Evolutionary conservation across 2,888 invertebrate genomes (phyloP).

Genomic region (Opisthograptis luteolata): DNA sequence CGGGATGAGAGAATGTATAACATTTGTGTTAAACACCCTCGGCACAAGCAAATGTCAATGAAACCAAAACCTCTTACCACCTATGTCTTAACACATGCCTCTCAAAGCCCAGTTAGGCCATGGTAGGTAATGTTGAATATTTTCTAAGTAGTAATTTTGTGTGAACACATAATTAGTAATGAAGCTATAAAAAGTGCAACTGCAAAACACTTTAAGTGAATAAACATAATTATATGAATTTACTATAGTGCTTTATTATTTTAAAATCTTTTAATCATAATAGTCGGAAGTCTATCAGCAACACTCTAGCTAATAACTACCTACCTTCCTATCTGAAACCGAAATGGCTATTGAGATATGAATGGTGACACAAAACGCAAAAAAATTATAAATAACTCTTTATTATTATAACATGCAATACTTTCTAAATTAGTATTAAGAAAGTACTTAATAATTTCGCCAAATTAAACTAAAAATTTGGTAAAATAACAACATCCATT

Average conservation of each 20-base stretch:
- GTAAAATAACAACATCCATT: no score
- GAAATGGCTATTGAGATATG: slow-evolving; percentile 1
- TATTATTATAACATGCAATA: slow-evolving; percentile 20
- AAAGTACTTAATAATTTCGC: not conserved
- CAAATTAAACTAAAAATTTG: no score
- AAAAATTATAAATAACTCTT: slow-evolving; percentile 5
- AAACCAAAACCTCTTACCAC: slow-evolving; percentile 87
- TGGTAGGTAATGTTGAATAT: slow-evolving; percentile 59
- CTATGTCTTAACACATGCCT: slow-evolving; percentile 90
- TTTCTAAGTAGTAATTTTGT: not conserved
- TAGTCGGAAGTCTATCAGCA: no score
- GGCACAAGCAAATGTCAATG: slow-evolving; percentile 93
- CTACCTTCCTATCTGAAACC: no score
- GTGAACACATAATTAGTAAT: not conserved
- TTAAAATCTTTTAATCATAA: no score
- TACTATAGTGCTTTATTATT: no score
- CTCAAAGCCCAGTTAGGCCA: slow-evolving; percentile 82
- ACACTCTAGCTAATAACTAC: no score
- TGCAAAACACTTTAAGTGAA: not conserved
- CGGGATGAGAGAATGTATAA: slow-evolving; percentile 88
- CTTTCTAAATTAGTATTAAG: slow-evolving; percentile 6
- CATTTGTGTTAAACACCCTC: slow-evolving; percentile 89
- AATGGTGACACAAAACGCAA: not conserved
- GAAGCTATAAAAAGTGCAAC: slow-evolving; percentile 3
- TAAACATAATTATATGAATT: no score